Conservation (phyloP, 2,113 vertebrate species). For the Halcyon malimbica region DNA sequence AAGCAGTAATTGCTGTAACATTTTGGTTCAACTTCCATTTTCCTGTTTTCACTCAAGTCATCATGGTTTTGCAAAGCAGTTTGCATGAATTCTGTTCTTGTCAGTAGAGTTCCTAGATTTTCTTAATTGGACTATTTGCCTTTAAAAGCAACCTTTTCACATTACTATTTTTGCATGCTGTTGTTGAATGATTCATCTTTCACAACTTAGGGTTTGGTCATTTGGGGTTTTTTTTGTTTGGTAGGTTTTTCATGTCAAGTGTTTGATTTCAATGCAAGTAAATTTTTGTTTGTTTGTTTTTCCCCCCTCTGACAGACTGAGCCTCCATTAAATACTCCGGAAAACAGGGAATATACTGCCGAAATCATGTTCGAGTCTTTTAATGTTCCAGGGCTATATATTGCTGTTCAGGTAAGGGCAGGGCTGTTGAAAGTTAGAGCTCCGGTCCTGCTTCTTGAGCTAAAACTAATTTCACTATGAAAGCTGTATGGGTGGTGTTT, state of each 20-base stretch:
- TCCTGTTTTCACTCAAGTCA: not conserved
- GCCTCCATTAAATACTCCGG: slow-evolving; percentile 97
- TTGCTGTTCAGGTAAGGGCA: slow-evolving; percentile 92
- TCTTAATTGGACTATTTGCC: not conserved
- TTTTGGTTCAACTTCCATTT: not conserved
- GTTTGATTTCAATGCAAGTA: not conserved
- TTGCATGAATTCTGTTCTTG: not conserved
- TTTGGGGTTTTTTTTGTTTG: not conserved
- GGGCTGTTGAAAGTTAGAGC: not conserved
- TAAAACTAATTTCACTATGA: not conserved
- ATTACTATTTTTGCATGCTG: not conserved
- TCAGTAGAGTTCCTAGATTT: not conserved
- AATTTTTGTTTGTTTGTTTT: not conserved
- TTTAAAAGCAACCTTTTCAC: not conserved
- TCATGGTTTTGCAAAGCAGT: not conserved
- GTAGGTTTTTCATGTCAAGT: not conserved
- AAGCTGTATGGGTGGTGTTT: not conserved
- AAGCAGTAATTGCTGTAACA: not conserved
- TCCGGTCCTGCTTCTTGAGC: not conserved
- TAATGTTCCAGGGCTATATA: slow-evolving; percentile 97
- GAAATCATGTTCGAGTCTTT: slow-evolving; percentile 99
- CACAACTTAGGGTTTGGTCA: not conserved
- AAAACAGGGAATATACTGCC: slow-evolving; percentile 98
- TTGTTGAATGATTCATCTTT: not conserved
- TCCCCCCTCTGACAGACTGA: slow-evolving; percentile 82